Conservation (phyloP, 1,140 invertebrate genomes). For the Drosophila funebris region DNA sequence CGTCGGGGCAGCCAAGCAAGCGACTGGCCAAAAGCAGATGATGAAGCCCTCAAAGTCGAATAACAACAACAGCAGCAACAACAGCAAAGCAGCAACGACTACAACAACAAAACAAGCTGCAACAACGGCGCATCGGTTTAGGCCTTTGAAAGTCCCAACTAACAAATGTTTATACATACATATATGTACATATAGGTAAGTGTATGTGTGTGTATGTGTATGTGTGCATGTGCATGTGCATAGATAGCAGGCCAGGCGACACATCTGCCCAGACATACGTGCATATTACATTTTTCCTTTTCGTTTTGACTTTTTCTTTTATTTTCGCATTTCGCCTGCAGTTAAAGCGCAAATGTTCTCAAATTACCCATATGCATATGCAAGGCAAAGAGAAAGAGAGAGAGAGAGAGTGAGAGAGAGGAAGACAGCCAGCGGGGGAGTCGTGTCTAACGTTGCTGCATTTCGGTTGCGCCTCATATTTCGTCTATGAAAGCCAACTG, state of each 20-base stretch:
- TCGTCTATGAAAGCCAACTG: constrained; percentile 65
- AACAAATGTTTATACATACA: constrained; percentile 36
- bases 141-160: constrained; percentile 74
- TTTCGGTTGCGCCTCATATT: constrained; percentile 79
- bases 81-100: constrained; percentile 20
- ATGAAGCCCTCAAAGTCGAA: constrained; percentile 82
- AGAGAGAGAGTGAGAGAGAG: not conserved
- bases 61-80: constrained; percentile 27
- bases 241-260: constrained; percentile 49
- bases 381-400: not conserved
- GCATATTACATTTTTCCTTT: constrained; percentile 40
- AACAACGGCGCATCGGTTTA: constrained; percentile 74
- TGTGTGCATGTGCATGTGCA: constrained; percentile 2
- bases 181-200: not conserved
- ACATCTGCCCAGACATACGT: constrained; percentile 63
- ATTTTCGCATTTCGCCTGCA: constrained; percentile 63
- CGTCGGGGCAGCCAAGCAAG: constrained; percentile 49
- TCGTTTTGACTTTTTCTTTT: constrained; percentile 35
- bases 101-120: constrained; percentile 44
- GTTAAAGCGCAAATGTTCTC: constrained; percentile 80
- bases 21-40: constrained; percentile 78
- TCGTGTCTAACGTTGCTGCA: constrained; percentile 49
- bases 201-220: constrained; percentile 8
- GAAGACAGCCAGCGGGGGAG: constrained; percentile 13
- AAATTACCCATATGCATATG: constrained; percentile 75